Evolutionary conservation across 1,140 invertebrate species (phyloP).

Genomic region (Drosophila miranda): DNA sequence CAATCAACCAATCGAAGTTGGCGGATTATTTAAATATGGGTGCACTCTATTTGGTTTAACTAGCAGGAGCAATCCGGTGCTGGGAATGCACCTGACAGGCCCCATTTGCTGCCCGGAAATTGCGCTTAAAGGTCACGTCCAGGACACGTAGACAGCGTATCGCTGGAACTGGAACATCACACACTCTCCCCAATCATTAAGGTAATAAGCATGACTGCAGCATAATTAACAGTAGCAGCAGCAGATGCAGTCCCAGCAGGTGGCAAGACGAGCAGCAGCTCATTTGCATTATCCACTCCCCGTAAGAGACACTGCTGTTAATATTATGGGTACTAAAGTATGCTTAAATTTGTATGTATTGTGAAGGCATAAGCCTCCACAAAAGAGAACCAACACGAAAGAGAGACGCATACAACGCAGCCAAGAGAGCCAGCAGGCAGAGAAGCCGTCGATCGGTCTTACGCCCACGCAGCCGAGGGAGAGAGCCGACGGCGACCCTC

Average conservation of each 20-base stretch:
- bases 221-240: conserved; percentile 68
- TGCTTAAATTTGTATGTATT: too few relatives aligned
- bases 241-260: conserved; percentile 29
- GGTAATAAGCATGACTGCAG: conserved; percentile 65
- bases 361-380: too few relatives aligned
- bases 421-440: too few relatives aligned
- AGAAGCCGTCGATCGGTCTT: too few relatives aligned
- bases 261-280: neutral
- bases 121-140: conserved; percentile 23
- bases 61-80: conserved; percentile 5
- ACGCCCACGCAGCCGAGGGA: too few relatives aligned
- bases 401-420: too few relatives aligned
- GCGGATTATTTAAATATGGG: conserved; percentile 71
- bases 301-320: too few relatives aligned
- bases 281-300: too few relatives aligned
- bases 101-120: conserved; percentile 63
- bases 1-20: too few relatives aligned
- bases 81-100: conserved; percentile 25
- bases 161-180: conserved; percentile 17
- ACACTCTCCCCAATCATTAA: conserved; percentile 51
- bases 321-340: too few relatives aligned
- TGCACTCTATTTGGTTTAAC: conserved; percentile 76
- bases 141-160: conserved; percentile 53
- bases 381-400: too few relatives aligned
- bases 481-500: too few relatives aligned